Percentiles rank a stretch among this genome's conserved stretches.
Evolutionary conservation across 2,888 invertebrate genomes (phyloP).

Genomic region (Gymnosoma rotundatum): DNA sequence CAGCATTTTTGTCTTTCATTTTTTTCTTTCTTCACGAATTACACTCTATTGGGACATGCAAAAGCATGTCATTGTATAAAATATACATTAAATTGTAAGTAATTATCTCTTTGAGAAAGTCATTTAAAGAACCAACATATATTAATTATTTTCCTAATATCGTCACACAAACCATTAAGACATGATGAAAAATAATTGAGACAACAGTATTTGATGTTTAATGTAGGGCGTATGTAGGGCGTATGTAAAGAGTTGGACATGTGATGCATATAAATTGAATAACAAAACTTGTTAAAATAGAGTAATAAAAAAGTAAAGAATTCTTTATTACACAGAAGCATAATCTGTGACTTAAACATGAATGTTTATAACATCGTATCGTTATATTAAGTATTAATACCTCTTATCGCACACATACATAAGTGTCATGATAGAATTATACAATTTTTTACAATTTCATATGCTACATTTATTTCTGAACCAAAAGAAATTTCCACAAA

Average conservation of each 20-base stretch:
- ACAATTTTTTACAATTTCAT: too few species aligned
- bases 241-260: constrained; percentile 46
- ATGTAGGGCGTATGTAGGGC: constrained; percentile 26
- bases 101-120: constrained; percentile 49
- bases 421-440: too few species aligned
- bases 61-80: constrained; percentile 59
- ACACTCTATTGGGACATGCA: constrained; percentile 45
- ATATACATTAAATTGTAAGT: constrained; percentile 56
- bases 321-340: too few species aligned
- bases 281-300: too few species aligned
- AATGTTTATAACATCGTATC: too few species aligned
- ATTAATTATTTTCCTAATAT: background rate
- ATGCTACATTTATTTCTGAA: too few species aligned
- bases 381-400: too few species aligned
- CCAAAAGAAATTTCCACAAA: too few species aligned
- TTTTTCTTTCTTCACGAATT: background rate
- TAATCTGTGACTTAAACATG: too few species aligned
- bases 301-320: too few species aligned
- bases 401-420: too few species aligned
- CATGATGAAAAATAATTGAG: constrained; percentile 35
- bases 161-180: background rate
- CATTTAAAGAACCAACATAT: background rate
- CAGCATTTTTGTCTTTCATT: background rate
- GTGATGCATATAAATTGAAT: constrained; percentile 43
- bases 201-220: constrained; percentile 4